Conservation (phyloP, 1,140 invertebrate species). For the Caenorhabditis brenneri region DNA sequence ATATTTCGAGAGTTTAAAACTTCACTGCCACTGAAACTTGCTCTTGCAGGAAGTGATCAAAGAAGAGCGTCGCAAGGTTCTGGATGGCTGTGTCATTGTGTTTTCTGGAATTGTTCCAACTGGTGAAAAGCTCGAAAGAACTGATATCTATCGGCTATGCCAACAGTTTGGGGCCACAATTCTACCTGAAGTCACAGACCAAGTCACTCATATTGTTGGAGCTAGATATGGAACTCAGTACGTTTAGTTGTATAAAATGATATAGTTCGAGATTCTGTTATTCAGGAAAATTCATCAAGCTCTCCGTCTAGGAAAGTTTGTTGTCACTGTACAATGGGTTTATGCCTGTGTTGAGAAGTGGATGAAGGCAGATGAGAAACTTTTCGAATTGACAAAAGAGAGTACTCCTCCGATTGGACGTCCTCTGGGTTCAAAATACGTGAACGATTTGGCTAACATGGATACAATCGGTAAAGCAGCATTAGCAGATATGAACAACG, state of each 20-base stretch:
- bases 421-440: conserved; percentile 23
- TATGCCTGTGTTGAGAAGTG: conserved; percentile 54
- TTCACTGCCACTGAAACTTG: no score
- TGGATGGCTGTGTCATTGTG: conserved; percentile 52
- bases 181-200: conserved; percentile 21
- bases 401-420: conserved; percentile 26
- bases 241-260: neutral
- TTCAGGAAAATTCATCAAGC: conserved; percentile 55
- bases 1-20: no score
- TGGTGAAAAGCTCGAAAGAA: conserved; percentile 44
- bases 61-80: conserved; percentile 42
- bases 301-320: conserved; percentile 15
- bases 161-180: conserved; percentile 51
- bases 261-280: neutral
- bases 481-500: conserved; percentile 51
- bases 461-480: conserved; percentile 46
- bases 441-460: conserved; percentile 51
- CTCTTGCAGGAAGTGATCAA: conserved; percentile 48
- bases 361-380: conserved; percentile 48
- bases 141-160: conserved; percentile 45
- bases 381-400: conserved; percentile 49
- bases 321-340: conserved; percentile 49
- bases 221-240: conserved; percentile 54
- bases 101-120: conserved; percentile 55
- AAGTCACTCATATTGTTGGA: conserved; percentile 54